These are phyloP conservation scores for Azorinus chamasolen DNA, from an alignment of 2,888 invertebrate species.

Conservation along the genomic window DNA sequence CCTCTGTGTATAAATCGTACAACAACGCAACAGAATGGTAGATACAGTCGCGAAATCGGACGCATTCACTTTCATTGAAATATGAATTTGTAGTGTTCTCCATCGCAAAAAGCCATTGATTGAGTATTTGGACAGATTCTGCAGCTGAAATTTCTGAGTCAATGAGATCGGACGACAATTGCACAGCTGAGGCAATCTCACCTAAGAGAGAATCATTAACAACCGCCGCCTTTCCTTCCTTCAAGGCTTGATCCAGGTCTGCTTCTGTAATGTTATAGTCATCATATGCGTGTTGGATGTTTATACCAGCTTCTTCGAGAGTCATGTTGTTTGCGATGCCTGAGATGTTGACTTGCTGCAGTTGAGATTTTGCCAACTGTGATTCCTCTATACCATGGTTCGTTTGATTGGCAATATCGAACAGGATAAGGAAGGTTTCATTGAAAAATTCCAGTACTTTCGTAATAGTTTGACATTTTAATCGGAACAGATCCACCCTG, in stretches of 20 bases:
- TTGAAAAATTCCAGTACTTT: constrained; percentile 16
- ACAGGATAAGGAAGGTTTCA: constrained; percentile 12
- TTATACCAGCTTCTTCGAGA: constrained; percentile 25
- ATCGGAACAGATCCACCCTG: constrained; percentile 25
- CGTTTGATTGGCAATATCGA: constrained; percentile 27
- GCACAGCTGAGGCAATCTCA: not conserved
- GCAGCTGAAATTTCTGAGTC: constrained; percentile 7
- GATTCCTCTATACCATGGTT: constrained; percentile 13
- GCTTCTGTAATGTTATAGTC: constrained; percentile 44
- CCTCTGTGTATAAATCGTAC: constrained; percentile 30
- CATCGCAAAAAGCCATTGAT: constrained; percentile 32
- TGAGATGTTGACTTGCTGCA: not conserved
- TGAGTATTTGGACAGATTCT: constrained; percentile 1
- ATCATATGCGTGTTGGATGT: constrained; percentile 13
- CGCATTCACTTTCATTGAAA: constrained; percentile 33
- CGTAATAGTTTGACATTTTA: constrained; percentile 34
- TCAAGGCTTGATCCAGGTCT: constrained; percentile 24
- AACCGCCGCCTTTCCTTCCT: constrained; percentile 15
- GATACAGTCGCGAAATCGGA: constrained; percentile 34
- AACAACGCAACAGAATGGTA: constrained; percentile 22
- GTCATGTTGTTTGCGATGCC: constrained; percentile 10
- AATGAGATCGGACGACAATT: constrained; percentile 13
- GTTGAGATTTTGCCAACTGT: not conserved
- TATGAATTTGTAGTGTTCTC: constrained; percentile 17
- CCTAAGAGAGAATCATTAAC: constrained; percentile 27